phyloP scores from a whole-genome alignment of 2,797 vertebrate species.

The Scolopax rusticola region DNA sequence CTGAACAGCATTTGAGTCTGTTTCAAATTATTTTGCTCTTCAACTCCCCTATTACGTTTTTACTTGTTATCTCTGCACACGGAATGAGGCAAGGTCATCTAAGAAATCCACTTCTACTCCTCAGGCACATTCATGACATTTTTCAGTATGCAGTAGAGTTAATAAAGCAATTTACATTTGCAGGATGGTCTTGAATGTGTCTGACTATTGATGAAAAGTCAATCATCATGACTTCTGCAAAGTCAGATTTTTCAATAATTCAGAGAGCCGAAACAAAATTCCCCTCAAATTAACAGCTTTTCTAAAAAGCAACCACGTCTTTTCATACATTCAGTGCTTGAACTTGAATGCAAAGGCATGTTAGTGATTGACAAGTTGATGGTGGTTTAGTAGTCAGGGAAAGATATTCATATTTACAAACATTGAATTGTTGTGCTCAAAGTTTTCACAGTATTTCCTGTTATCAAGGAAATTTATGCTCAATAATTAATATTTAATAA shows the following conservation, averaged over 20 bases:
- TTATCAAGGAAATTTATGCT: not conserved
- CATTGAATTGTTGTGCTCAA: not conserved
- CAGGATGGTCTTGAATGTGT: not conserved
- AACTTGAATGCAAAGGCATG: not conserved
- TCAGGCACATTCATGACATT: not conserved
- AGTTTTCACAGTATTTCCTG: not conserved
- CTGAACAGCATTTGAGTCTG: not conserved
- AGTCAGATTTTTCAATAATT: not conserved
- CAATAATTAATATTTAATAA: not conserved
- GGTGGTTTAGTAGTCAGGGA: not conserved
- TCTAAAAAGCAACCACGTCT: not conserved
- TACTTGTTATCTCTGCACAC: not conserved
- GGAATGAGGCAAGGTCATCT: not conserved
- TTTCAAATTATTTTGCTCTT: slow-evolving; percentile 24
- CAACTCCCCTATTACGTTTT: not conserved
- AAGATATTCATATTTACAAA: not conserved
- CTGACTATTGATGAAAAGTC: not conserved
- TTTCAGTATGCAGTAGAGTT: not conserved
- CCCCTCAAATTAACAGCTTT: not conserved
- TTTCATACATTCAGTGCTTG: not conserved
- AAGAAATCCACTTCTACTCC: not conserved
- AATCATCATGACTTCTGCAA: not conserved
- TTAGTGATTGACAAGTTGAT: not conserved
- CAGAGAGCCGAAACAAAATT: not conserved
- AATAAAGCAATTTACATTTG: not conserved